These are phyloP conservation scores for Leptodactylus fuscus DNA, from an alignment of 2,113 vertebrate genomes.

Conservation along the genomic window DNA sequence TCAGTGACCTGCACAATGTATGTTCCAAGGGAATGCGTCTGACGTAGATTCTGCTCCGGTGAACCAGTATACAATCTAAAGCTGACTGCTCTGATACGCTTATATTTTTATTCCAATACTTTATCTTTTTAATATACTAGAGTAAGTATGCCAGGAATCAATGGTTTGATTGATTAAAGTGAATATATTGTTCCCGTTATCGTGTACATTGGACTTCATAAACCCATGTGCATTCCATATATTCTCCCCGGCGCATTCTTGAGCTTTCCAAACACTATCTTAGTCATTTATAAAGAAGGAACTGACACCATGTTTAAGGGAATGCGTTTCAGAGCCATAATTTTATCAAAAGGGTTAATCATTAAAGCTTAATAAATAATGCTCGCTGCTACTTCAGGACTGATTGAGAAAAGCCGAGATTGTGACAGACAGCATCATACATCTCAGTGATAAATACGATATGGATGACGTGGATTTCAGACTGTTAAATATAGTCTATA, in stretches of 20 bases:
- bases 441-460: background rate
- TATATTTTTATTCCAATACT: background rate
- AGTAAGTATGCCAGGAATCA: background rate
- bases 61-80: background rate
- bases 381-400: background rate
- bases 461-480: background rate
- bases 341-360: conserved; percentile 27
- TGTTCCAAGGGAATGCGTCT: conserved; percentile 1
- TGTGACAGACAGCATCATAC: background rate
- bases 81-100: background rate
- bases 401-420: conserved; percentile 12
- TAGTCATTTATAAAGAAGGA: conserved; percentile 12
- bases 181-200: background rate
- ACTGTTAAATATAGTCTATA: background rate
- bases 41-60: background rate
- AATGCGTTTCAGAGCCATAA: background rate
- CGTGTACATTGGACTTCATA: background rate
- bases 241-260: conserved; percentile 2
- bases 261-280: background rate
- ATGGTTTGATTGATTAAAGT: conserved; percentile 4
- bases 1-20: conserved; percentile 21
- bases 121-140: conserved; percentile 18
- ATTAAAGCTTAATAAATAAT: conserved; percentile 17
- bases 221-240: background rate
- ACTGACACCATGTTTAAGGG: background rate